Conservation (phyloP, 2,888 invertebrate species). For the Philopedon plagiatum region DNA sequence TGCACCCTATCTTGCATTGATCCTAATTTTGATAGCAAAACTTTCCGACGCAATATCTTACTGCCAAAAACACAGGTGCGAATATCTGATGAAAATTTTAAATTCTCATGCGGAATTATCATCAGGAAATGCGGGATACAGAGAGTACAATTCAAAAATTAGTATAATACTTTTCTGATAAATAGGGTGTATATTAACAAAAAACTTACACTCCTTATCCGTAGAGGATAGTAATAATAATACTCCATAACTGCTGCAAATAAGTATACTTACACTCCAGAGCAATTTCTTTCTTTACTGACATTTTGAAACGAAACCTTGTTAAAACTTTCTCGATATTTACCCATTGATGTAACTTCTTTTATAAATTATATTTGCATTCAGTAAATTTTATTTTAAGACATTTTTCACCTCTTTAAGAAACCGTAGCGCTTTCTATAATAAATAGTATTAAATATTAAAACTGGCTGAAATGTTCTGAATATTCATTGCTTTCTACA, state of each 20-base stretch:
- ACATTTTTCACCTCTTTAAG: background rate
- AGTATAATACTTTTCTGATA: no score
- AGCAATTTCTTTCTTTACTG: no score
- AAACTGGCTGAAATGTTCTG: slow-evolving; percentile 23
- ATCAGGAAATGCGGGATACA: background rate
- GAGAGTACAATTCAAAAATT: no score
- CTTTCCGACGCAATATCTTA: slow-evolving; percentile 3
- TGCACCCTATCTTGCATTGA: slow-evolving; percentile 19
- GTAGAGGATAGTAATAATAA: no score
- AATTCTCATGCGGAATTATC: no score
- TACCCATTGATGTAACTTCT: no score
- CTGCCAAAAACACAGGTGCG: slow-evolving; percentile 1
- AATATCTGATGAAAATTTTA: background rate
- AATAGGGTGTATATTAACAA: no score
- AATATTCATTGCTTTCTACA: slow-evolving; percentile 24
- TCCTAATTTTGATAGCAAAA: slow-evolving; percentile 29
- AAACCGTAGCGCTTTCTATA: background rate
- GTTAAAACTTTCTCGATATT: no score
- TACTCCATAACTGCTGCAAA: no score
- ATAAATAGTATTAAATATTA: slow-evolving; percentile 23
- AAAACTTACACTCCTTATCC: no score
- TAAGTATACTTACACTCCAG: no score
- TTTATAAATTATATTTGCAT: background rate
- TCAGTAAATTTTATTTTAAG: background rate
- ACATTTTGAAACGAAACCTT: no score